Conservation (phyloP, 2,888 invertebrate genomes). For the Cephus pygmeus region DNA sequence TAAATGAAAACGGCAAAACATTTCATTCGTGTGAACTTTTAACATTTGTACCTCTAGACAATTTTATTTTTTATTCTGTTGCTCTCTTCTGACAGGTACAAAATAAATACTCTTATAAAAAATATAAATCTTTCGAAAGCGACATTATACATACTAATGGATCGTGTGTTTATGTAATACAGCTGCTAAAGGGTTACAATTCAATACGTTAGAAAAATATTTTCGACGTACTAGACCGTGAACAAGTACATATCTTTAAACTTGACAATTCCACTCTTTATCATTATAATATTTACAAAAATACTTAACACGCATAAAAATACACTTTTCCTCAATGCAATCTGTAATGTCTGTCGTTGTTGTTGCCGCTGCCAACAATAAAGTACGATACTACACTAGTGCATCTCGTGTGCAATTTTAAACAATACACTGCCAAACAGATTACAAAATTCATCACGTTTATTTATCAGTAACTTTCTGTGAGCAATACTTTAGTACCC, state of each 20-base stretch:
- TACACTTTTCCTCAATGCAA: background rate
- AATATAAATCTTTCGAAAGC: conserved; percentile 49
- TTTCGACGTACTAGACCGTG: background rate
- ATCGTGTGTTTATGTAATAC: background rate
- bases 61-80: conserved; percentile 7
- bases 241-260: background rate
- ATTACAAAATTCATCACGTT: background rate
- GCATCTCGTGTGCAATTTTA: background rate
- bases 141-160: background rate
- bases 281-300: conserved; percentile 9
- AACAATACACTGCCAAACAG: background rate
- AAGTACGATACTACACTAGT: background rate
- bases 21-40: background rate
- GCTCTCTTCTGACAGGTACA: conserved; percentile 37
- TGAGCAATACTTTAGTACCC: background rate
- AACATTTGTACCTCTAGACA: conserved; percentile 19
- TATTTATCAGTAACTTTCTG: background rate
- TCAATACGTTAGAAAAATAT: conserved; percentile 4
- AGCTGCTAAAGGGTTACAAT: background rate
- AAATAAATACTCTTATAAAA: conserved; percentile 60
- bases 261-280: background rate
- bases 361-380: background rate
- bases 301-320: conserved; percentile 12
- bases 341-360: background rate
- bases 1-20: background rate